Evolutionary conservation across 2,888 invertebrate species (phyloP).

Genomic region (Lycocerus yunnanus): DNA sequence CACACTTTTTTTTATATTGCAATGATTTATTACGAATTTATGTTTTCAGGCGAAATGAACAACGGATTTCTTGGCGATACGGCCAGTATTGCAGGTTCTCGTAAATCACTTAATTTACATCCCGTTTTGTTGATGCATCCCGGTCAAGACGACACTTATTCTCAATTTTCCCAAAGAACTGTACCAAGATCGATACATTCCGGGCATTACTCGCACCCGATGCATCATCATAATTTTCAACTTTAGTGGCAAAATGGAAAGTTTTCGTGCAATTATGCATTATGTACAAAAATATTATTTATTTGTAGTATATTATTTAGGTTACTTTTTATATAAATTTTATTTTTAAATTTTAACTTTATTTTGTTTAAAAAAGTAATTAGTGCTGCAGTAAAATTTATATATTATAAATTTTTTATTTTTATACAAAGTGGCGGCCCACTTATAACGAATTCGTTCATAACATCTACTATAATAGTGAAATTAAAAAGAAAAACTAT

Average conservation of each 20-base stretch:
- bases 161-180: conserved; percentile 78
- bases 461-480: too few species aligned
- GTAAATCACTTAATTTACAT: conserved; percentile 85
- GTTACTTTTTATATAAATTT: not conserved
- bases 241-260: conserved; percentile 11
- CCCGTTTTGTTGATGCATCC: conserved; percentile 82
- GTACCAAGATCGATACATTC: conserved; percentile 53
- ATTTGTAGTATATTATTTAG: not conserved
- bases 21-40: conserved; percentile 1
- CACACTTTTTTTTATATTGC: not conserved
- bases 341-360: not conserved
- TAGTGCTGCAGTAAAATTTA: not conserved
- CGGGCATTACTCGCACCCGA: conserved; percentile 57
- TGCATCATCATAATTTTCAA: conserved; percentile 63
- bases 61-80: conserved; percentile 86
- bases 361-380: not conserved
- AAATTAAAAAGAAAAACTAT: too few species aligned
- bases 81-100: conserved; percentile 79
- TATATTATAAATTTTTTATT: not conserved
- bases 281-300: not conserved
- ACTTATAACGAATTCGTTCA: not conserved
- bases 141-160: conserved; percentile 73
- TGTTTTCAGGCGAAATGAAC: conserved; percentile 80
- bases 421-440: not conserved
- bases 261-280: not conserved